Evolutionary conservation across 64 coral and sea anemone species (phyloP).

Genomic region (Platygyra sinensis): DNA sequence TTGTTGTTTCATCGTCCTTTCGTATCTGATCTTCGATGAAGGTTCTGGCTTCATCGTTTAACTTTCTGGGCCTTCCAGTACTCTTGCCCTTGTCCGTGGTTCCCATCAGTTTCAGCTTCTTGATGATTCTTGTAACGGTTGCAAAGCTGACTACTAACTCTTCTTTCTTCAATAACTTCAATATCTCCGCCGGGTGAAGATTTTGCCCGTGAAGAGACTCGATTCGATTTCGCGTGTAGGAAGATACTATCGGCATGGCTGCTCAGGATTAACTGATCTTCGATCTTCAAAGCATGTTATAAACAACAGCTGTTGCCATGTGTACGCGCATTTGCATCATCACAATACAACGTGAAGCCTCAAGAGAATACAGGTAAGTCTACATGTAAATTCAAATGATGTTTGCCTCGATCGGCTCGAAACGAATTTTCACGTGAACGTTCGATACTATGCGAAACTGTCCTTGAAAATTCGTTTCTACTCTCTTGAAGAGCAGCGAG

Average conservation of each 20-base stretch:
- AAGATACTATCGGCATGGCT: neutral
- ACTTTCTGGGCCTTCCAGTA: neutral
- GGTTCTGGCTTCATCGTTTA: neutral
- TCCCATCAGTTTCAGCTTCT: neutral
- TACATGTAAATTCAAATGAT: no score
- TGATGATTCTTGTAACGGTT: neutral
- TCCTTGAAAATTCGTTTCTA: no score
- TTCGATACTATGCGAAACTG: no score
- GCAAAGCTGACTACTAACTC: neutral
- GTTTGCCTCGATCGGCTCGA: no score
- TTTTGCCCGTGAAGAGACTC: neutral
- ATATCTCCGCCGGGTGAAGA: neutral
- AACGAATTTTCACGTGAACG: no score
- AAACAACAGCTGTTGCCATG: no score
- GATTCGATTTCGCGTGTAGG: neutral
- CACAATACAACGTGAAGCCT: no score
- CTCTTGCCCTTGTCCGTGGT: neutral
- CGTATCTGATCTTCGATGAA: neutral
- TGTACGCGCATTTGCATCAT: no score
- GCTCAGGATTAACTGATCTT: no score
- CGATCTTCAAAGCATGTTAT: no score
- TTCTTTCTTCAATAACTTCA: neutral
- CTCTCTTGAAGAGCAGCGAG: no score
- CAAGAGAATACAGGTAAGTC: no score
- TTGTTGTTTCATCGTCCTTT: slow-evolving; percentile 7